Conservation (phyloP, 2,797 vertebrate species). For the Podarcis siculus region DNA sequence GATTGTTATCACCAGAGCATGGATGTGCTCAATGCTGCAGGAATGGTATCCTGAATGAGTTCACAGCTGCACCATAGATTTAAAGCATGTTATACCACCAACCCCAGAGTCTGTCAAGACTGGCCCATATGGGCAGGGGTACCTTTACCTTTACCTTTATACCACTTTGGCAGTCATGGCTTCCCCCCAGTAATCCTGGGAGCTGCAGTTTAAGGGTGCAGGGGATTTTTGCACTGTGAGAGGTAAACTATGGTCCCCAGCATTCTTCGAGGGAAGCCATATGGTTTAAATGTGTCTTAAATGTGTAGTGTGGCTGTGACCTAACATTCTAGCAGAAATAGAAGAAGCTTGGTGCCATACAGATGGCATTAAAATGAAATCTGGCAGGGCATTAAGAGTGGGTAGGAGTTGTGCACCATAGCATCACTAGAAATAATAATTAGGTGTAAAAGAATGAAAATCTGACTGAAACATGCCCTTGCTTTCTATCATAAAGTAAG, state of each 20-base stretch:
- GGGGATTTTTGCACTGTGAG: no score
- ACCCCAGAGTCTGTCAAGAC: no score
- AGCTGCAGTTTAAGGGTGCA: slow-evolving; percentile 44
- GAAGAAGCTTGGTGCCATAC: slow-evolving; percentile 62
- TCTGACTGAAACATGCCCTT: slow-evolving; percentile 62
- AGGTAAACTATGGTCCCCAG: no score
- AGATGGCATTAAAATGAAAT: slow-evolving; percentile 50
- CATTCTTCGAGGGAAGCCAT: no score
- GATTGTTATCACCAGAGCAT: background rate
- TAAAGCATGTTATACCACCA: slow-evolving; percentile 26
- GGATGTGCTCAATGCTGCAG: slow-evolving; percentile 40
- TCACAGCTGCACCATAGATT: no score
- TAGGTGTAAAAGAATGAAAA: slow-evolving; percentile 67
- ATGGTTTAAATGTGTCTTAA: no score
- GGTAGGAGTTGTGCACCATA: slow-evolving; percentile 61
- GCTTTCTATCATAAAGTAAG: slow-evolving; percentile 65
- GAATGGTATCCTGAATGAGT: slow-evolving; percentile 13
- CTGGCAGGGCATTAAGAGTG: slow-evolving; percentile 49
- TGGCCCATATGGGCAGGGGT: no score
- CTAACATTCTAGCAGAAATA: slow-evolving; percentile 67
- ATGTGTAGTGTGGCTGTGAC: no score
- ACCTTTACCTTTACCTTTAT: no score
- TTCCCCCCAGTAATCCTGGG: background rate
- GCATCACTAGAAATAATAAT: slow-evolving; percentile 64
- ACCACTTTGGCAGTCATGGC: no score